Conservation (phyloP, 2,113 vertebrate genomes). For the Clarias macrocephalus region DNA sequence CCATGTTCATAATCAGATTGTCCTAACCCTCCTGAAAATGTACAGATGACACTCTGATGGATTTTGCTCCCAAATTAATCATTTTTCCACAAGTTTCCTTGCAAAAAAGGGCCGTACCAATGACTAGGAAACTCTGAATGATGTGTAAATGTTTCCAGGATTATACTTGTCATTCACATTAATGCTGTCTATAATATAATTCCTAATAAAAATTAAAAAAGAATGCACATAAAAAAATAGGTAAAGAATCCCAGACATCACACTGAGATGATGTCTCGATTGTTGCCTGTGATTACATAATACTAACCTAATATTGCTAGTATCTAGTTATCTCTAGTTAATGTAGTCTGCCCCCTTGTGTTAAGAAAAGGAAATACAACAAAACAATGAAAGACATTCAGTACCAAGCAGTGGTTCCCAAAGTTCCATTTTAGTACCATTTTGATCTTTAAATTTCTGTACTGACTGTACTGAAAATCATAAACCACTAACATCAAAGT, state of each 20-base stretch:
- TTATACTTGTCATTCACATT: background rate
- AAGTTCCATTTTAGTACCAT: background rate
- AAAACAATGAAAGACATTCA: background rate
- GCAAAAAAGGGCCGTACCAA: too few species aligned
- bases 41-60: background rate
- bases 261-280: background rate
- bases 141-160: too few species aligned
- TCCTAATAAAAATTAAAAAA: too few species aligned
- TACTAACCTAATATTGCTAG: background rate
- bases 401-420: background rate
- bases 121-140: too few species aligned
- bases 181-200: background rate
- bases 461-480: background rate
- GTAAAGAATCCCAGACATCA: background rate
- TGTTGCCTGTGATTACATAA: background rate
- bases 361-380: conserved; percentile 12
- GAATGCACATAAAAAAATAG: too few species aligned
- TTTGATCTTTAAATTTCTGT: background rate
- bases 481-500: background rate
- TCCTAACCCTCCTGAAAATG: background rate
- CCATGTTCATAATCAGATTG: background rate
- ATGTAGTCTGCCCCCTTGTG: conserved; percentile 14
- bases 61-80: background rate
- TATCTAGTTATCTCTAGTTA: background rate
- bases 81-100: background rate